These are phyloP conservation scores for Tetranychus piercei DNA, from an alignment of 2,888 invertebrate genomes.

Conservation along the genomic window DNA sequence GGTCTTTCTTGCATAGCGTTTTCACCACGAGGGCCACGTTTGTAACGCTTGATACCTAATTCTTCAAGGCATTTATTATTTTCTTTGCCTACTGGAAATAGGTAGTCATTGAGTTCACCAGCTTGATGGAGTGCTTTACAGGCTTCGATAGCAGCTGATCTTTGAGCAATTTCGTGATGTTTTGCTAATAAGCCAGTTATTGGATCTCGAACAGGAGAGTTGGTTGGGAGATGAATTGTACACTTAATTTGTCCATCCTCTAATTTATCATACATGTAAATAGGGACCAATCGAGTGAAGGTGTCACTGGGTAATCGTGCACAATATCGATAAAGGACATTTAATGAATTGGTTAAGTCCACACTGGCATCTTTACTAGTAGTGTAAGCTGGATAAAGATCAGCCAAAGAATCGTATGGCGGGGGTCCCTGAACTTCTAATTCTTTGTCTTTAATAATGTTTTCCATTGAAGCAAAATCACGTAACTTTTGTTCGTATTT, in stretches of 20 bases:
- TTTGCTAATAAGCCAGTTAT: constrained; percentile 68
- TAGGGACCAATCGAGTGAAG: constrained; percentile 82
- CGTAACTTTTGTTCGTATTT: not conserved
- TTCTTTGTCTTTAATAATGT: constrained; percentile 33
- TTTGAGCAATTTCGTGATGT: constrained; percentile 57
- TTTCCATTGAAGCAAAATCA: not conserved
- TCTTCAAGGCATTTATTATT: constrained; percentile 46
- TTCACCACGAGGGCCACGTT: constrained; percentile 40
- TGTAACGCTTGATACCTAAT: constrained; percentile 31
- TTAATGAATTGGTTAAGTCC: constrained; percentile 62
- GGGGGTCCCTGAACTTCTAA: constrained; percentile 46
- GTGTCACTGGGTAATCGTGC: constrained; percentile 93
- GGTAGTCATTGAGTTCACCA: constrained; percentile 64
- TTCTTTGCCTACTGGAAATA: constrained; percentile 86
- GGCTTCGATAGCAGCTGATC: constrained; percentile 63
- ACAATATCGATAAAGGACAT: constrained; percentile 85
- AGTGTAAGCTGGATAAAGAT: constrained; percentile 23
- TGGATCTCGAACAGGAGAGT: constrained; percentile 82
- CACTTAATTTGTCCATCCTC: constrained; percentile 35
- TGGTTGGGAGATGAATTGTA: constrained; percentile 68
- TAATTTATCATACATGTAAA: constrained; percentile 44
- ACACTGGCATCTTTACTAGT: constrained; percentile 35
- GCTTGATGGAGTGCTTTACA: constrained; percentile 58
- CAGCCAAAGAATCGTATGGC: constrained; percentile 49
- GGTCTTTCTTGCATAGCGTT: constrained; percentile 40